These are phyloP conservation scores for Rhynchotus rufescens DNA, from an alignment of 2,797 vertebrate genomes.

Conservation along the genomic window DNA sequence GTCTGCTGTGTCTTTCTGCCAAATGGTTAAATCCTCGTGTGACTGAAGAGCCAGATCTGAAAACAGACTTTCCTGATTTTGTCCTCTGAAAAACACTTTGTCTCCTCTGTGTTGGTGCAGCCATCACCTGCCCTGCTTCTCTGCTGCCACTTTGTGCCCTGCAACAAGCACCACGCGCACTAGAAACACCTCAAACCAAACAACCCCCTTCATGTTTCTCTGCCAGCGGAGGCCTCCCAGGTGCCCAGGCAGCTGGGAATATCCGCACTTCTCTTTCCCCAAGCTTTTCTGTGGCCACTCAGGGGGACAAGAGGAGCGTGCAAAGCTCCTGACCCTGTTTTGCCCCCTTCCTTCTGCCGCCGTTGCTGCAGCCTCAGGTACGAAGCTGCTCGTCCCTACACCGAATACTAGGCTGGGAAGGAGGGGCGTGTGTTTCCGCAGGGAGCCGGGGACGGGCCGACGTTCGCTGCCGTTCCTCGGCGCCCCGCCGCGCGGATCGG, in stretches of 20 bases:
- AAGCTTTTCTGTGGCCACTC: background rate
- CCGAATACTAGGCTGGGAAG: background rate
- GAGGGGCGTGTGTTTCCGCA: constrained; percentile 17
- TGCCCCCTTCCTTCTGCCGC: background rate
- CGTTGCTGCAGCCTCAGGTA: background rate
- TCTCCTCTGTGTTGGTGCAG: background rate
- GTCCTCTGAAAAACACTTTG: background rate
- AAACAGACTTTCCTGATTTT: background rate
- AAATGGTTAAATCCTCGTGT: background rate
- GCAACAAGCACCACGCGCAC: background rate
- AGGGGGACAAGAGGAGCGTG: background rate
- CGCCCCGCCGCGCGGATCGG: fast-evolving
- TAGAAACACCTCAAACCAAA: background rate
- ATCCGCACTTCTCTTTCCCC: background rate
- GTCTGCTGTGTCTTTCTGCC: background rate
- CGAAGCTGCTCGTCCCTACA: fast-evolving
- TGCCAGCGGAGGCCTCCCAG: background rate
- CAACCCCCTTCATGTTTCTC: background rate
- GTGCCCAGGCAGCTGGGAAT: background rate
- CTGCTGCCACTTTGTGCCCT: background rate
- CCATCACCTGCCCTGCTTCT: background rate
- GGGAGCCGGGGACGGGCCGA: background rate
- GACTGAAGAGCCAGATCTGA: background rate
- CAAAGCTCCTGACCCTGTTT: background rate
- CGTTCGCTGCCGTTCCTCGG: constrained; percentile 10